Evolutionary conservation across 1,140 invertebrate species (phyloP).

Genomic region (Drosophila pseudoananassae): DNA sequence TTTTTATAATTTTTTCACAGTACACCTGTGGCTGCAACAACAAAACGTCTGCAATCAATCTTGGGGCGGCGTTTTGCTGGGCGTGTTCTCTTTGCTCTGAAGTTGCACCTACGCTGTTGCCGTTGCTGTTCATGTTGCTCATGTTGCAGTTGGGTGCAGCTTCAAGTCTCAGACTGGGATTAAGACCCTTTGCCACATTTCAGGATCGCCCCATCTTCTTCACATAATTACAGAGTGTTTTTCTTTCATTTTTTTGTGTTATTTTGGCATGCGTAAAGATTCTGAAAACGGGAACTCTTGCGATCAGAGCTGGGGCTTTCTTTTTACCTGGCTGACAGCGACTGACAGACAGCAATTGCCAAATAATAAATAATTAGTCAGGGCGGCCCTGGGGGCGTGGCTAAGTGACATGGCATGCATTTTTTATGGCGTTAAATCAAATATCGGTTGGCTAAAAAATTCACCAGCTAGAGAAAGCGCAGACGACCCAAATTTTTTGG

Average conservation of each 20-base stretch:
- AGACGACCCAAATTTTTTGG: constrained; percentile 54
- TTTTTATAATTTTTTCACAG: not conserved
- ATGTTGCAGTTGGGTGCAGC: constrained; percentile 48
- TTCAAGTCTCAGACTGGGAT: constrained; percentile 46
- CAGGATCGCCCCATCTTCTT: constrained; percentile 46
- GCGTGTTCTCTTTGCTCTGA: constrained; percentile 80
- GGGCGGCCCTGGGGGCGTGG: constrained; percentile 60
- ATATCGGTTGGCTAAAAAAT: constrained; percentile 53
- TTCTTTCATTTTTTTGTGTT: constrained; percentile 27
- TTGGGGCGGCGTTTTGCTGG: constrained; percentile 60
- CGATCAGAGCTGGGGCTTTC: constrained; percentile 25
- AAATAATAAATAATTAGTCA: constrained; percentile 82
- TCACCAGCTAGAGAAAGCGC: constrained; percentile 61
- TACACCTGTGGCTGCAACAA: constrained; percentile 33
- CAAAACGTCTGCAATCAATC: constrained; percentile 71
- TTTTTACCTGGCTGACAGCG: constrained; percentile 69
- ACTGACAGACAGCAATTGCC: constrained; percentile 82
- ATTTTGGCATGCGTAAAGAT: constrained; percentile 75
- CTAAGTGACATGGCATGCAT: constrained; percentile 69
- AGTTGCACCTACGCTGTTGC: constrained; percentile 67
- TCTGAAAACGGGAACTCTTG: constrained; percentile 61
- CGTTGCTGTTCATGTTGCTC: not conserved
- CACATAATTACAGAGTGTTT: constrained; percentile 68
- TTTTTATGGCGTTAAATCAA: constrained; percentile 74
- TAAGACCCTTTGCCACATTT: constrained; percentile 67